Evolutionary conservation across 2,113 vertebrate species (phyloP), one percentile per base, ranked within the genome.

Genomic region (Budorcas taxicolor): DNA sequence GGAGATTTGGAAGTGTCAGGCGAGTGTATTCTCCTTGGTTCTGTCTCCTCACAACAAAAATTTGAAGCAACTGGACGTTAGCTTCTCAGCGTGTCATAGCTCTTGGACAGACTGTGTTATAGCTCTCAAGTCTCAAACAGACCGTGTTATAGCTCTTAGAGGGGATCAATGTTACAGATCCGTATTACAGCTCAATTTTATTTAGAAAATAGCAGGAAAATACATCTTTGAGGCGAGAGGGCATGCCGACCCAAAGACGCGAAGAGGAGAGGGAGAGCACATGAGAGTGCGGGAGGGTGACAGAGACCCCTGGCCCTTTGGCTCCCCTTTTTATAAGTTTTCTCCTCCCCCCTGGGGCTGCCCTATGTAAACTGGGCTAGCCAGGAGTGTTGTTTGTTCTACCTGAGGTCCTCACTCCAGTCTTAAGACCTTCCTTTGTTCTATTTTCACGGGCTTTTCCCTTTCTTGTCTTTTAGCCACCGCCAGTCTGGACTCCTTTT

Each of bases 1-100:
- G 45, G 47, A 96, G 6, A 67, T 45, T 90, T 95, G 17, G 31
- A 96, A 92, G 16, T 90, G 27, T 33, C n/a, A 36, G 19, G 17
- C 1, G 9, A 67, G 33, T 67, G 62, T 19, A 9, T 67, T 19
- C 62, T n/a, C 16, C 62, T n/a, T 2, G 3, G 62, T n/a, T 67
- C 33, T 67, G 33, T n/a, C 33, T 67, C 62, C 31, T 19, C 62
- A 19, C 62, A 19, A n/a, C 62, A 67, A 19, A n/a, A 67, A 67
- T n/a, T n/a, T 67, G 62, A 67, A 67, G 62, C 7, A 0, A 67
- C 33, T 60, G 33, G 62, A 67, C 16, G 7, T 67, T 67, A n/a
- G 62, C 10, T 9, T 8, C 62, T 67, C 7, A 8, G 62, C 7
- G 0, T 19, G 33, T 67, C 62, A 19, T 10, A 67, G 33, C 16